Base-by-base conservation (phyloP, 2,113 vertebrate genomes). In the Tricholaema leucomelas region DNA sequence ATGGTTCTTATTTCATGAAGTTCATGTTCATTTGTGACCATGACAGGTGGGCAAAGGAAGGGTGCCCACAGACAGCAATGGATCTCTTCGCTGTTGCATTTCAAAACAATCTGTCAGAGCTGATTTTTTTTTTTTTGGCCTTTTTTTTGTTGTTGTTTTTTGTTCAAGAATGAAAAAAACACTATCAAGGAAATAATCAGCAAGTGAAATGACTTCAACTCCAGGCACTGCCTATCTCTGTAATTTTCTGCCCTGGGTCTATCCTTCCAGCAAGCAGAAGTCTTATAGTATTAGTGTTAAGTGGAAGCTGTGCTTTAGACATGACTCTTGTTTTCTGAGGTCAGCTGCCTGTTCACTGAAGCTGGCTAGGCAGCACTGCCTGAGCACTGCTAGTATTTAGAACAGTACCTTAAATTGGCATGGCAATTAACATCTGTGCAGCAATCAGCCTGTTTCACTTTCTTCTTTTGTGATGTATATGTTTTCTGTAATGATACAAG, bases 201-300 rank as follows among this genome's bases (percentile, higher is more conserved):
- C 69, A 94, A 93, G 82, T 74, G 79, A 94, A 93, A 90, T 90
- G 3, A 64, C 42, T 87, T 67, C 30, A n/a, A 82, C 54, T 27
- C 21, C 59, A 81, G 80, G 66, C 70, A 28, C 42, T 71, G 14
- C 50, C 33, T 73, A 35, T 80, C 88, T 77, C 6, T 80, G 65
- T 65, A 64, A 38, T 42, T 78, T 54, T 38, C 60, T 90, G 52
- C 72, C 65, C 48, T 40, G 44, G 58, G 27, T 72, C 54, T 76
- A 20, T 85, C 27, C 65, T 85, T 85, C n/a, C 58, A 88, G 80
- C 60, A 90, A 65, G 76, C 46, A 85, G 60, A 67, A 92, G 27
- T 58, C n/a, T 38, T 15, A 8, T 5, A 50, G 42, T 60, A 35
- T 82, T 15, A 30, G 52, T 42, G 33, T 28, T 65, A 13, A 56